Base-by-base conservation (phyloP, 2,113 vertebrate species). In the Bos taurus region DNA sequence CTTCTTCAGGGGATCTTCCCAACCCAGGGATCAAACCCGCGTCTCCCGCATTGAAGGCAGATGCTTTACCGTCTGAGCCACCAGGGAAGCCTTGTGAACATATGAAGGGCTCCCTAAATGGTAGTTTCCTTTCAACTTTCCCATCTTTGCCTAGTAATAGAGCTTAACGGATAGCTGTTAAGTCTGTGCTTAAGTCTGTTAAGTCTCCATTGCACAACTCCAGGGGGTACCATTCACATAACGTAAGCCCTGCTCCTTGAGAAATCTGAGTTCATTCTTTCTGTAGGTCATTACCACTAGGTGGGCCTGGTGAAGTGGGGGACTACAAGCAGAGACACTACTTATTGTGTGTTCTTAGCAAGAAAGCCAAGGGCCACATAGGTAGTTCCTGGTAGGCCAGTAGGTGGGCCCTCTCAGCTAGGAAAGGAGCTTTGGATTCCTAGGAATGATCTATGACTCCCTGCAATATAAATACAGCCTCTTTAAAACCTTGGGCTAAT, bases 401-500 rank as follows among this genome's bases (percentile, higher is more conserved):
- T 12, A 80, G 52, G 48, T 46, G 90, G 43, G 59, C 48, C 62
- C 3, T 62, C 28, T 93, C 16, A 36, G 60, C 25, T 33, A 56
- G 36, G 48, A 59, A 46, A 64, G 59, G 59, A 64, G 52, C 46
- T 93, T 43, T 54, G 97, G 98, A 84, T 95, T 98, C 97, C 97
- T 94, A 91, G 97, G 97, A 98, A 98, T 97, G 83, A 67, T 95
- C 71, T 86, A 93, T 86, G 87, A 91, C 91, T 95, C 94, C 54
- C 91, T 46, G 14, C 54, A 83, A 14, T 0, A 0, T 57, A 84
- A 80, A 85, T 82, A 97, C 74, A 94, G 78, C 43, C 56, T 16
- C 54, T 86, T 78, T 26, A 96, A 97, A 98, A 90, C 5, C 59
- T 21, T 91, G 64, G 48, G 13, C 62, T 88, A 40, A 80, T n/a